phyloP scores from a whole-genome alignment of 2,888 invertebrate genomes.

The Apamea sordens region DNA sequence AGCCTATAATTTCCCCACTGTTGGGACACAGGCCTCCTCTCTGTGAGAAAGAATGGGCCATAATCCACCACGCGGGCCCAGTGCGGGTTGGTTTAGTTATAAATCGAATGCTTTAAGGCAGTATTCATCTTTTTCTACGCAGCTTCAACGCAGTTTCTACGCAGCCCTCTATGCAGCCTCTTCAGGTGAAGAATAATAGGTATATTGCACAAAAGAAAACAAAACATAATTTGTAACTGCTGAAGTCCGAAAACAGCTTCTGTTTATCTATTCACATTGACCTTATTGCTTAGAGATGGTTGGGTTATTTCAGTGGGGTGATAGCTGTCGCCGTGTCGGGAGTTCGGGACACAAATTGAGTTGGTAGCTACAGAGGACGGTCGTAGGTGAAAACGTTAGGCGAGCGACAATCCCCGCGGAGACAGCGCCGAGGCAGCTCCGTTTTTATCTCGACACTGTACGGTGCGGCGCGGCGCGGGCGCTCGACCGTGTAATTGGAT shows the following conservation, averaged over 20 bases:
- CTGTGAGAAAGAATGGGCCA: no score
- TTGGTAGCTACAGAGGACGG: constrained; percentile 77
- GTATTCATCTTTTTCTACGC: not conserved
- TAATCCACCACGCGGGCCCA: no score
- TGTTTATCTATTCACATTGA: constrained; percentile 40
- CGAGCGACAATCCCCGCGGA: constrained; percentile 89
- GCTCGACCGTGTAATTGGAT: constrained; percentile 91
- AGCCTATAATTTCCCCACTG: no score
- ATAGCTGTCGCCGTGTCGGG: constrained; percentile 68
- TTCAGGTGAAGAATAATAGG: not conserved
- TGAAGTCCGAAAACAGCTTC: constrained; percentile 23
- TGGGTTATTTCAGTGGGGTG: constrained; percentile 46
- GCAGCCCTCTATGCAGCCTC: not conserved
- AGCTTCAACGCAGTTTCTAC: not conserved
- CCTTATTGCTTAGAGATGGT: constrained; percentile 46
- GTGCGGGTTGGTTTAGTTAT: not conserved
- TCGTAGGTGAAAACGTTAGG: constrained; percentile 88
- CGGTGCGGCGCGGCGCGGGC: constrained; percentile 87
- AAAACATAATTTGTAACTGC: constrained; percentile 2
- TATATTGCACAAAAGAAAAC: constrained; percentile 1
- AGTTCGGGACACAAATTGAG: constrained; percentile 71
- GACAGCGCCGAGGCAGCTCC: constrained; percentile 84
- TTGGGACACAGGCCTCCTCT: no score
- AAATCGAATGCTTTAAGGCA: not conserved
- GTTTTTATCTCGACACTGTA: constrained; percentile 87